Evolutionary conservation across 2,113 vertebrate species (phyloP).

Genomic region (Prochilodus magdalenae): DNA sequence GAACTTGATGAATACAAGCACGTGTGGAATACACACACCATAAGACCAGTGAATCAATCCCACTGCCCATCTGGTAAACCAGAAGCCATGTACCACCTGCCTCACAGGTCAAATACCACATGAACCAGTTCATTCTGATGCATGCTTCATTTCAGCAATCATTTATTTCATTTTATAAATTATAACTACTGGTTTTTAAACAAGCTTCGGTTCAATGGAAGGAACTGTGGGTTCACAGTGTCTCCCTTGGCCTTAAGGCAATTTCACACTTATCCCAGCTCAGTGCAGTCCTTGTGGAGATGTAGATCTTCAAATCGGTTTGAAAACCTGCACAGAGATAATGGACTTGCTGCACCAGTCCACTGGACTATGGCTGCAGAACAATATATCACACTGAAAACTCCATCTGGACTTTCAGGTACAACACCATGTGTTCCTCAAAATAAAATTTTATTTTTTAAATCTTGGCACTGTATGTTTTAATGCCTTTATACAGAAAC

Average conservation of each 20-base stretch:
- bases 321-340: neutral
- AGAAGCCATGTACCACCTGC: constrained; percentile 42
- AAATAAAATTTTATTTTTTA: neutral
- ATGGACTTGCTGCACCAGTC: neutral
- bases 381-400: neutral
- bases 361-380: neutral
- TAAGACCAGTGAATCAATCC: constrained; percentile 27
- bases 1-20: constrained; percentile 44
- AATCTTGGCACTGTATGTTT: neutral
- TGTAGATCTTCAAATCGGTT: neutral
- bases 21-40: constrained; percentile 43
- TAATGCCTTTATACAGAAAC: too few species aligned
- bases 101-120: constrained; percentile 32
- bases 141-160: too few species aligned
- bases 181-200: too few species aligned
- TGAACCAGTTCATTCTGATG: neutral
- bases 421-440: neutral
- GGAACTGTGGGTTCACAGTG: neutral
- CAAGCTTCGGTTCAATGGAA: neutral
- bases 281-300: constrained; percentile 10
- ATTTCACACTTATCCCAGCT: neutral
- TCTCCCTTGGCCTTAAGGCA: neutral
- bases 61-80: constrained; percentile 49
- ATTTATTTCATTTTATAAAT: too few species aligned
- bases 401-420: neutral